phyloP scores from a whole-genome alignment of 2,888 invertebrate genomes.

The Furcula furcula region DNA sequence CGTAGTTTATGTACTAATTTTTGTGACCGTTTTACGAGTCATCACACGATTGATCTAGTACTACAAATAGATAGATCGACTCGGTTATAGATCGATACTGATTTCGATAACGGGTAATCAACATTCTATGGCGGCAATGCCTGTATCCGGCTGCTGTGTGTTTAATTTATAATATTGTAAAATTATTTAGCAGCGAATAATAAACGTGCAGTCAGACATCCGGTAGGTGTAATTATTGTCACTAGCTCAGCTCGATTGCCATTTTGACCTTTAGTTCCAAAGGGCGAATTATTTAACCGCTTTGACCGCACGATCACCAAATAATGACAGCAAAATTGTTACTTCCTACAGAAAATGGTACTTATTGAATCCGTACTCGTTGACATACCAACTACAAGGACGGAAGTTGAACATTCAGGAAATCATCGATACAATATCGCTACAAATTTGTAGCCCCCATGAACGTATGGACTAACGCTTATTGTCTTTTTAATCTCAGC shows the following conservation, averaged over 20 bases:
- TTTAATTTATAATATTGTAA: constrained; percentile 25
- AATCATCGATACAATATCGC: constrained; percentile 20
- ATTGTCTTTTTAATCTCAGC: constrained; percentile 26
- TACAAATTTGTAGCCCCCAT: constrained; percentile 7
- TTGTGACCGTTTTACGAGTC: too few relatives aligned
- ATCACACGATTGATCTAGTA: too few relatives aligned
- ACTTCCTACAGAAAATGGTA: constrained; percentile 7
- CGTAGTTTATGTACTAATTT: too few relatives aligned
- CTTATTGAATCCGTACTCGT: too few relatives aligned
- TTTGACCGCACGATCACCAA: constrained; percentile 26
- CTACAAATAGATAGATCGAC: too few relatives aligned
- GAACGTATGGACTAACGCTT: constrained; percentile 11
- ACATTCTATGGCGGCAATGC: constrained; percentile 17
- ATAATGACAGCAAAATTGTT: constrained; percentile 20
- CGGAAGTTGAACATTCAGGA: constrained; percentile 23
- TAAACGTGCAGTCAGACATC: constrained; percentile 34
- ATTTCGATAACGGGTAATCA: constrained; percentile 33
- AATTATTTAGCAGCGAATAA: constrained; percentile 25
- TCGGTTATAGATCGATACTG: too few relatives aligned
- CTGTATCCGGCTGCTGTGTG: constrained; percentile 25
- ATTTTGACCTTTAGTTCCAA: constrained; percentile 46
- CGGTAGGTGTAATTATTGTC: constrained; percentile 38
- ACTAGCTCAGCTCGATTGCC: constrained; percentile 42
- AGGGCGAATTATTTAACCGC: constrained; percentile 37
- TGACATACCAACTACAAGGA: constrained; percentile 2